phyloP scores from a whole-genome alignment of 2,797 vertebrate species.

The Hirundo rustica region DNA sequence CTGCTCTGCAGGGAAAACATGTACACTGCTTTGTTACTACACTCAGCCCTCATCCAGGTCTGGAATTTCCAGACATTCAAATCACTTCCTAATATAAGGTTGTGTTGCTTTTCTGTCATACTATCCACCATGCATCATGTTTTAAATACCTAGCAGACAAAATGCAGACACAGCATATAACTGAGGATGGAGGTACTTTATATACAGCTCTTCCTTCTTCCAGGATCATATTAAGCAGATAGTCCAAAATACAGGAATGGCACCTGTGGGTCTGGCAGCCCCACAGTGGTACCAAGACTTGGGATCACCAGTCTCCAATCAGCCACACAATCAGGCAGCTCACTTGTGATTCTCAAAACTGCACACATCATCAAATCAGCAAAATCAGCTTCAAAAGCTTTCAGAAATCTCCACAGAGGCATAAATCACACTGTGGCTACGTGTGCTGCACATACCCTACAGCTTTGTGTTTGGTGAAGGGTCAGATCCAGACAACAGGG shows the following conservation, averaged over 20 bases:
- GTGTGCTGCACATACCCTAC: not conserved
- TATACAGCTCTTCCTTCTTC: not conserved
- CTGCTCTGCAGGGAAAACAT: not conserved
- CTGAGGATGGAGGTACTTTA: not conserved
- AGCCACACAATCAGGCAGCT: not conserved
- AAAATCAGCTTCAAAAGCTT: not conserved
- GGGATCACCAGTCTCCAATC: not conserved
- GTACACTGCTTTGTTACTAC: not conserved
- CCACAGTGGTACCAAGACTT: not conserved
- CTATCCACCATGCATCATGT: not conserved
- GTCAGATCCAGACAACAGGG: not conserved
- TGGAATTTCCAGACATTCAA: conserved; percentile 44
- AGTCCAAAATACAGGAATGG: not conserved
- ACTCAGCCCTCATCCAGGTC: not conserved
- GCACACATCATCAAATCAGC: not conserved
- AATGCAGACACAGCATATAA: not conserved
- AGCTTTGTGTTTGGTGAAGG: not conserved
- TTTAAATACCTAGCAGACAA: conserved; percentile 24
- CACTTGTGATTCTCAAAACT: not conserved
- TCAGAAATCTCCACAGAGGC: not conserved
- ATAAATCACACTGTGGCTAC: not conserved
- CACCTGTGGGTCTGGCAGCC: not conserved
- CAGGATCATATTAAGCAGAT: not conserved
- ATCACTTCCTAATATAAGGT: conserved; percentile 28
- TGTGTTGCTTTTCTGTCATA: not conserved